These are phyloP conservation scores for Chrysina gloriosa DNA, from an alignment of 2,888 invertebrate genomes.

Conservation along the genomic window DNA sequence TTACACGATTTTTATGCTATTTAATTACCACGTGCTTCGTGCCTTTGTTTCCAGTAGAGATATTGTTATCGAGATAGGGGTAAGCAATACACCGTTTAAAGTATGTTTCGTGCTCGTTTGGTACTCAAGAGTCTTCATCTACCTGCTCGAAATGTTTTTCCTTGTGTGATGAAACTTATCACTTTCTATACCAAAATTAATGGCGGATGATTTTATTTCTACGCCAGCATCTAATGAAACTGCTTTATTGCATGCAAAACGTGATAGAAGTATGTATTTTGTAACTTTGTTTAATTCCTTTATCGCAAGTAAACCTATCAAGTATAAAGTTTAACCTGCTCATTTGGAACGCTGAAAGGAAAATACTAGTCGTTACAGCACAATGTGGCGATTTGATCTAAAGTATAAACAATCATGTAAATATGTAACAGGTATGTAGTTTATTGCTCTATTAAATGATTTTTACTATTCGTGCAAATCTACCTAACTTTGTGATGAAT, in stretches of 20 bases:
- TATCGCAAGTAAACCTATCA: constrained; percentile 14
- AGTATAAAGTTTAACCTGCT: constrained; percentile 7
- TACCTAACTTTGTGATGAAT: neutral
- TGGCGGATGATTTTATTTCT: constrained; percentile 25
- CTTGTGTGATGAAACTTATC: constrained; percentile 28
- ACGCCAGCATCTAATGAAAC: constrained; percentile 15
- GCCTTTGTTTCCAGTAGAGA: constrained; percentile 49
- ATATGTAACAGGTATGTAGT: constrained; percentile 2
- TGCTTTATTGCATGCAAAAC: constrained; percentile 25
- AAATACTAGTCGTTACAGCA: constrained; percentile 15
- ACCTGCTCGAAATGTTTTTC: constrained; percentile 21
- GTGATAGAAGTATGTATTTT: constrained; percentile 32
- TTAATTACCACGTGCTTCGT: constrained; percentile 59
- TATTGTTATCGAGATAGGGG: constrained; percentile 29
- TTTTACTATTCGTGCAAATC: neutral
- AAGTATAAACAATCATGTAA: constrained; percentile 19
- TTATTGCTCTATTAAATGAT: constrained; percentile 12
- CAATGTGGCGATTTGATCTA: constrained; percentile 22
- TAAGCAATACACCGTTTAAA: constrained; percentile 1
- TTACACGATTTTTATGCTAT: constrained; percentile 59
- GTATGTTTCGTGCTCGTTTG: constrained; percentile 25
- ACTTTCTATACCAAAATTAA: constrained; percentile 31
- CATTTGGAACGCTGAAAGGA: constrained; percentile 18
- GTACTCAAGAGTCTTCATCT: constrained; percentile 8
- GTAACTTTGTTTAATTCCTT: constrained; percentile 13